Base-by-base conservation (phyloP, 2,888 invertebrate species). In the Tridacna crocea region DNA sequence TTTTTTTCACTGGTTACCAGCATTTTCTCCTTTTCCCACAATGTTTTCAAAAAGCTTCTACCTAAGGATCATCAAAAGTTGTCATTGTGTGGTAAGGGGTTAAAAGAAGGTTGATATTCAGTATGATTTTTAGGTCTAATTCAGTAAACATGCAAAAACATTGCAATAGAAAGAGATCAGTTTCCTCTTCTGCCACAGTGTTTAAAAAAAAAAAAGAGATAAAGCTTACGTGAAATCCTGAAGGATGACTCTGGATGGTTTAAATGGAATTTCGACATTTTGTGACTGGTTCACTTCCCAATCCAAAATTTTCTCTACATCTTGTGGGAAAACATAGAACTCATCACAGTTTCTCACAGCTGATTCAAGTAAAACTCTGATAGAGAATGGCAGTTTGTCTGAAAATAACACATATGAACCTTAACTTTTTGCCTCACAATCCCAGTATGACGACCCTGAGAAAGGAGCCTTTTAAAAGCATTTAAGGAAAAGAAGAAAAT, bases 341-440 rank as follows among this genome's bases (percentile, higher is more conserved):
- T 97, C 97, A 95, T 99, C 99, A 94, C 99, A 99, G 95, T 98
- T 98, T 77, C 99, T 96, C 0, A 99, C 97, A 48, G 98, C 98
- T 0, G 99, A 98, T 95, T 99, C 99, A 93, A 99, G 95, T 0
- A 99, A 95, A 0, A 99, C 97, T 85, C 98, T 96, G 89, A 99
- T 97, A 12, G 98, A 98, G 95, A 96, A 99, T 0, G 99, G 99
- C 15, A 99, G 96, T 61, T 92, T 91, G 13, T 91, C 93, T 94
- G 63, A 36, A 17, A n/a, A 70, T 19, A n/a, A n/a, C 19, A 58
- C 4, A n/a, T 58, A 58, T 19, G 4, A 58, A 58, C 2, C n/a
- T 10, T 58, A n/a, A 19, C 58, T 19, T 8, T 36, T 36, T 36
- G 8, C 36, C 2, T 4, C 36, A 8, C 36, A 36, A 36, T 36